Conservation (phyloP, 2,797 vertebrate species). For the Ibycter americanus region DNA sequence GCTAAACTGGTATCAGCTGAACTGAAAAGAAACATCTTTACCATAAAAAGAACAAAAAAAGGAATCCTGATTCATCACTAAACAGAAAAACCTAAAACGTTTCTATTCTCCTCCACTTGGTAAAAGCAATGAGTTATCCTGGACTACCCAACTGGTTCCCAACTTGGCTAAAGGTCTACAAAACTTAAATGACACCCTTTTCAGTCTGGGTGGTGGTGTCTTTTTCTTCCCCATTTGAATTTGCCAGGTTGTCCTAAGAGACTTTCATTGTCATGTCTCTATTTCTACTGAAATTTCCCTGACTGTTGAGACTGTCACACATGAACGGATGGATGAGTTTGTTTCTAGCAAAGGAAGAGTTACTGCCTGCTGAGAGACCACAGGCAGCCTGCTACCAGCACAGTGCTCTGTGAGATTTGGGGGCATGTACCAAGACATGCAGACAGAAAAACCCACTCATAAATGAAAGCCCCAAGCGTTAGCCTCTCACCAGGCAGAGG, state of each 20-base stretch:
- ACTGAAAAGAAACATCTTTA: neutral
- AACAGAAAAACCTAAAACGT: neutral
- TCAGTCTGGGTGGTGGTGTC: neutral
- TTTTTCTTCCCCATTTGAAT: neutral
- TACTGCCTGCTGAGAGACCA: neutral
- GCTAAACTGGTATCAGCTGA: neutral
- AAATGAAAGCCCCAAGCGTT: neutral
- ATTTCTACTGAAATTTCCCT: neutral
- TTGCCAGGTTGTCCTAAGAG: neutral
- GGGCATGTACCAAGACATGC: fast-evolving
- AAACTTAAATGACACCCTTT: neutral
- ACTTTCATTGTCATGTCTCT: neutral
- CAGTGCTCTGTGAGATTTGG: neutral
- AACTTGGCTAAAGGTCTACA: neutral
- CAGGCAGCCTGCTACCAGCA: neutral
- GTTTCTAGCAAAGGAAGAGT: neutral
- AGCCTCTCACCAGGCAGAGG: neutral
- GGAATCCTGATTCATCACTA: neutral
- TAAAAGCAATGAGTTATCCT: neutral
- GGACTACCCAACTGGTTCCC: neutral
- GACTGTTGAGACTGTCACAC: neutral
- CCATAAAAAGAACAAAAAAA: neutral
- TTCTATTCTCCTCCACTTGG: neutral
- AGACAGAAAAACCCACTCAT: neutral
- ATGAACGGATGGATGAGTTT: neutral